phyloP scores from a whole-genome alignment of 2,888 invertebrate species.

The Cyclophora albipunctata region DNA sequence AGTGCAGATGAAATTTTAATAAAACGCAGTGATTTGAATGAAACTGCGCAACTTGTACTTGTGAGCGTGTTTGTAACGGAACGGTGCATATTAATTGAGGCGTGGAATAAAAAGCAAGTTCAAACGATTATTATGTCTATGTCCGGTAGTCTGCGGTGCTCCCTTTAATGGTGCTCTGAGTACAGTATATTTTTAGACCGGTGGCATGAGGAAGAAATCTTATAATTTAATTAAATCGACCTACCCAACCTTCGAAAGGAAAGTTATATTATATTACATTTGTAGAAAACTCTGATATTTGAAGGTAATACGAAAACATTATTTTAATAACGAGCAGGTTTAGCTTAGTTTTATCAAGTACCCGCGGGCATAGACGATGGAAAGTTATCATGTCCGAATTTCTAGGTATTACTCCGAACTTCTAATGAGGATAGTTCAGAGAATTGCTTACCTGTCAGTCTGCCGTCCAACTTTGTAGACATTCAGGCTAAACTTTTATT shows the following conservation, averaged over 20 bases:
- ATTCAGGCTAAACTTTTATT: too few species aligned
- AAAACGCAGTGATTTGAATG: slow-evolving; percentile 22
- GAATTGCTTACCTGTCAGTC: too few species aligned
- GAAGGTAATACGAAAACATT: too few species aligned
- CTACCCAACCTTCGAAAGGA: neutral
- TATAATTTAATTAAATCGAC: too few species aligned
- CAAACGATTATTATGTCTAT: slow-evolving; percentile 13
- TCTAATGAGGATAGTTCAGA: too few species aligned
- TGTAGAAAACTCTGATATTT: too few species aligned
- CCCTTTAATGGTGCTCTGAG: slow-evolving; percentile 1
- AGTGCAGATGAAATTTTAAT: slow-evolving; percentile 26
- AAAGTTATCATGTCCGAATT: too few species aligned
- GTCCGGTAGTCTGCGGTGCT: slow-evolving; percentile 6
- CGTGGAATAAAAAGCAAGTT: slow-evolving; percentile 21
- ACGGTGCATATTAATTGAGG: slow-evolving; percentile 30
- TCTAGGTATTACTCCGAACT: too few species aligned
- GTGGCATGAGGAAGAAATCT: neutral
- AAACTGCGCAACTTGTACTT: slow-evolving; percentile 27
- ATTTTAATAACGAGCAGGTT: too few species aligned
- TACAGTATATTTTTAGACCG: neutral
- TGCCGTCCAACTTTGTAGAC: too few species aligned
- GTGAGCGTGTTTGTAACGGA: slow-evolving; percentile 21
- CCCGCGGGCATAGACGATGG: too few species aligned
- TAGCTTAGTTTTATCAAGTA: too few species aligned
- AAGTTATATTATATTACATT: neutral